Evolutionary conservation across 2,113 vertebrate species (phyloP).

Genomic region (Pseudopodoces humilis): DNA sequence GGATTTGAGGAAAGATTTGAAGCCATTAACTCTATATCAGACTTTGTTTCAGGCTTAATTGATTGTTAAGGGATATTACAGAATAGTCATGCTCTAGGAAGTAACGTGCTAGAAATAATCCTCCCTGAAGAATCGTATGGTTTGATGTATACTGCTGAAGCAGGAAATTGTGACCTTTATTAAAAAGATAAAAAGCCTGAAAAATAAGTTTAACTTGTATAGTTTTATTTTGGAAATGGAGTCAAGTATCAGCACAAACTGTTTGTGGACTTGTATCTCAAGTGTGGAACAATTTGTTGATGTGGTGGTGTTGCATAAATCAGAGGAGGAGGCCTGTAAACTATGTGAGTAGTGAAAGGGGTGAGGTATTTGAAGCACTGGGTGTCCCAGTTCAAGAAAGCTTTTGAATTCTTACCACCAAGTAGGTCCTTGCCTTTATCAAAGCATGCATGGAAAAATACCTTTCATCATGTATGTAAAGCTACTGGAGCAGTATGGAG

Average conservation of each 20-base stretch:
- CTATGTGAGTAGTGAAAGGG: background rate
- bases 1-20: conserved; percentile 29
- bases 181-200: conserved; percentile 27
- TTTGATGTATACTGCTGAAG: conserved; percentile 55
- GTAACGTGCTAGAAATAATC: conserved; percentile 70
- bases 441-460: background rate
- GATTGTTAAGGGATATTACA: conserved; percentile 72
- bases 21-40: conserved; percentile 9
- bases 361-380: background rate
- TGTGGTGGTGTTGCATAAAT: background rate
- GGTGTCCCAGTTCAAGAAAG: background rate
- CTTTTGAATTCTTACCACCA: background rate
- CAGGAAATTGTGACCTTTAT: conserved; percentile 46
- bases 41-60: conserved; percentile 70
- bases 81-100: conserved; percentile 59
- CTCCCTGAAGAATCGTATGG: conserved; percentile 43
- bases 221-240: conserved; percentile 15
- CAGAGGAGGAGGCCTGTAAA: background rate
- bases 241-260: background rate
- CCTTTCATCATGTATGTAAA: background rate
- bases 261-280: background rate
- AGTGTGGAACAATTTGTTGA: background rate
- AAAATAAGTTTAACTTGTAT: background rate
- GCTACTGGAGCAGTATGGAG: background rate
- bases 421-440: background rate